A percentile compares a stretch with the other conserved stretches of the same genome.
These are phyloP conservation scores for Drosophila arawakana DNA, from an alignment of 1,140 invertebrate species.

Conservation along the genomic window DNA sequence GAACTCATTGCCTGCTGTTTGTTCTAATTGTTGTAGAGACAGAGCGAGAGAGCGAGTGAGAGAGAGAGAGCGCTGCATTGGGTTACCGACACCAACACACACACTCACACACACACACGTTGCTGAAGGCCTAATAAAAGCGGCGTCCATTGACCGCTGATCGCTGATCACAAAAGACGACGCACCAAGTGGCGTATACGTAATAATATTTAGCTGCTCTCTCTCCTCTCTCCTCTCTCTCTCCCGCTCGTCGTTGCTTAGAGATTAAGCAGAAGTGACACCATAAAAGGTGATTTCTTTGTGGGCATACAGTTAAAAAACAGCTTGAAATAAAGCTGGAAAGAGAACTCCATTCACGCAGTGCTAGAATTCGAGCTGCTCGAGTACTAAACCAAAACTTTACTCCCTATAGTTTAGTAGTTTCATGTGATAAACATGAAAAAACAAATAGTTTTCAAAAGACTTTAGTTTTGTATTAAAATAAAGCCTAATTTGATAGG, in stretches of 20 bases:
- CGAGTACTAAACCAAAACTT: too few species aligned
- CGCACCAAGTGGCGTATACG: constrained; percentile 47
- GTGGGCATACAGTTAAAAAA: too few species aligned
- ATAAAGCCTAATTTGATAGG: too few species aligned
- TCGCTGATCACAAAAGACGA: constrained; percentile 18
- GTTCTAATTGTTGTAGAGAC: constrained; percentile 72
- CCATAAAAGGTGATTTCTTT: too few species aligned
- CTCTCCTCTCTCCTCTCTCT: neutral
- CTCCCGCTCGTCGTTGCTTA: constrained; percentile 14
- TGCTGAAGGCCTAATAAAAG: constrained; percentile 61
- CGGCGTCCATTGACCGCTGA: constrained; percentile 63
- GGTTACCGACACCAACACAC: constrained; percentile 47
- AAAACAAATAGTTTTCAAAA: too few species aligned
- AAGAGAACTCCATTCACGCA: too few species aligned
- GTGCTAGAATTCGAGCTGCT: too few species aligned
- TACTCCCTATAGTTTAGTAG: too few species aligned
- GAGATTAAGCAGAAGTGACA: neutral
- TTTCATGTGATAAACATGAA: too few species aligned
- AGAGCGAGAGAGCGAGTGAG: too few species aligned
- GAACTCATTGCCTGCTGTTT: constrained; percentile 57
- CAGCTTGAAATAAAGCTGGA: too few species aligned
- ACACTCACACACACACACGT: constrained; percentile 21
- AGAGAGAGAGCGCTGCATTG: constrained; percentile 38
- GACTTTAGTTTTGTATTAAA: too few species aligned
- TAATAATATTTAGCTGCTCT: constrained; percentile 35